These are phyloP conservation scores for Bos javanicus DNA, from an alignment of 2,113 vertebrate genomes.

Conservation along the genomic window DNA sequence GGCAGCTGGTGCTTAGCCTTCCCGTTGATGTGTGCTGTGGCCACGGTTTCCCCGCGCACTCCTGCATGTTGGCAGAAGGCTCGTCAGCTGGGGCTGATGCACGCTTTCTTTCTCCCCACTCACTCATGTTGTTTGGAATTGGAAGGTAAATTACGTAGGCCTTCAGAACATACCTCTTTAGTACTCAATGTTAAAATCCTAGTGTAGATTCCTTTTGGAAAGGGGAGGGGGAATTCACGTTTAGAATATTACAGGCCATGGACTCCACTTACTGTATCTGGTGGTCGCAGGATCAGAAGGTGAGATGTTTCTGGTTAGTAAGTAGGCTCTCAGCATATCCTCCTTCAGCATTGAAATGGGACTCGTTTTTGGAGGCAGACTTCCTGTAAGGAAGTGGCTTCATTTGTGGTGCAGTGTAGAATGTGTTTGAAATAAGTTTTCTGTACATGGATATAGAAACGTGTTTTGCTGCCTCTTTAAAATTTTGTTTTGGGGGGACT, in stretches of 20 bases:
- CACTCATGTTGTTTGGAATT: not conserved
- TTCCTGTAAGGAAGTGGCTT: not conserved
- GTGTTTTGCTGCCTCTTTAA: not conserved
- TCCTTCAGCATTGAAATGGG: not conserved
- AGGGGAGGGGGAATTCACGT: not conserved
- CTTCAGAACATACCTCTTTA: not conserved
- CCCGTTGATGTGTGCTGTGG: not conserved
- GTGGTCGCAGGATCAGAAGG: not conserved
- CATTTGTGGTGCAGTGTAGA: not conserved
- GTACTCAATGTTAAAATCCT: not conserved
- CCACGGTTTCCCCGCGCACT: not conserved
- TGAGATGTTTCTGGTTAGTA: not conserved
- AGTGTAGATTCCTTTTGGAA: not conserved
- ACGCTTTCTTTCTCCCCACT: not conserved
- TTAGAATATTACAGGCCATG: not conserved
- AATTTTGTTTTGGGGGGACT: not conserved
- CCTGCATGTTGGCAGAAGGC: conserved; percentile 69
- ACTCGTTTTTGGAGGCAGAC: not conserved
- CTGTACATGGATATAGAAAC: not conserved
- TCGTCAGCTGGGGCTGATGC: not conserved
- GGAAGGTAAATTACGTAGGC: not conserved
- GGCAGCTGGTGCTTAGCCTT: conserved; percentile 51
- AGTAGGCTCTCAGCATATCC: not conserved
- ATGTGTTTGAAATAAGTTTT: not conserved
- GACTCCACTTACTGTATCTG: not conserved